Conservation (phyloP, 2,888 invertebrate species). For the Ptilodon capucinus region DNA sequence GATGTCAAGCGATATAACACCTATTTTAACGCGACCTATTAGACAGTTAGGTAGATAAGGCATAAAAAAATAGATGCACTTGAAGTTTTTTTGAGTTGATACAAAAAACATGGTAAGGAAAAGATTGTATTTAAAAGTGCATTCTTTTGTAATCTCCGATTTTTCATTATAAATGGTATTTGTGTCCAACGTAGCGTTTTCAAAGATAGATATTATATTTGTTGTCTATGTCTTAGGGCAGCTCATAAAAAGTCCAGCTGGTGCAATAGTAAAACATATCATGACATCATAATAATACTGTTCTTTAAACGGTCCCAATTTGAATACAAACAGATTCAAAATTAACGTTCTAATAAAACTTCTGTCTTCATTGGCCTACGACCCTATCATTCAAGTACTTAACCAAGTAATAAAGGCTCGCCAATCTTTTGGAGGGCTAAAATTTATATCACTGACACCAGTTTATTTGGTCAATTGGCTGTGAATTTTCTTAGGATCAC, state of each 20-base stretch:
- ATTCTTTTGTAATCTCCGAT: too few relatives aligned
- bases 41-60: not conserved
- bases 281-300: not conserved
- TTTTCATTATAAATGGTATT: too few relatives aligned
- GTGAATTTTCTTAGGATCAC: slow-evolving; percentile 33
- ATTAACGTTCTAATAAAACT: not conserved
- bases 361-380: not conserved
- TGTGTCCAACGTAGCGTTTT: too few relatives aligned
- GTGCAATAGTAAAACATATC: too few relatives aligned
- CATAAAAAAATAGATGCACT: too few relatives aligned
- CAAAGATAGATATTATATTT: too few relatives aligned
- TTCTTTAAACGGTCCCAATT: not conserved
- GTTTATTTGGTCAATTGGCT: slow-evolving; percentile 44
- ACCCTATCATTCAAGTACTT: slow-evolving; percentile 18
- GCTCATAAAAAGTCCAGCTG: too few relatives aligned
- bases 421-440: slow-evolving; percentile 8
- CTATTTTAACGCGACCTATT: not conserved
- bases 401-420: slow-evolving; percentile 28
- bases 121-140: too few relatives aligned
- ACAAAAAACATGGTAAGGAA: too few relatives aligned
- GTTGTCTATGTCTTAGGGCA: too few relatives aligned
- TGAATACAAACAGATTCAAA: not conserved
- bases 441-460: not conserved
- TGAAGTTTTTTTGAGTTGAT: too few relatives aligned
- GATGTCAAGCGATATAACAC: not conserved